Percentiles rank a stretch among this genome's conserved stretches.
These are phyloP conservation scores for Habroteleia sp. DNA, from an alignment of 2,888 invertebrate species.

Conservation along the genomic window DNA sequence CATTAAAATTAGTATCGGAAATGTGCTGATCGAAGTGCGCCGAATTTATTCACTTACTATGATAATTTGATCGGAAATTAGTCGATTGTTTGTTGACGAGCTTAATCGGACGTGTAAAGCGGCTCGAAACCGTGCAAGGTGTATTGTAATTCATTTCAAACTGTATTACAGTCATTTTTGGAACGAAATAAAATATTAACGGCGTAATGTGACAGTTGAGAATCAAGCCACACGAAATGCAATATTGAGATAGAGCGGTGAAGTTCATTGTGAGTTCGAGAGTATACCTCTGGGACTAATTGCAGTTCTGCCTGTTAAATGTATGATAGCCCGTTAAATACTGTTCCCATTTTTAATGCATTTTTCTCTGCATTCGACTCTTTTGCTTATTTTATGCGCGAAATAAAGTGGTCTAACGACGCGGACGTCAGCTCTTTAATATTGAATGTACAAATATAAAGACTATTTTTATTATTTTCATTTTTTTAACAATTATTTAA, in stretches of 20 bases:
- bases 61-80: conserved; percentile 24
- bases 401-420: conserved; percentile 20
- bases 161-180: conserved; percentile 41
- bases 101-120: conserved; percentile 20
- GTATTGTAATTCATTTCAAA: conserved; percentile 22
- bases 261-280: conserved; percentile 47
- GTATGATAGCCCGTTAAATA: conserved; percentile 49
- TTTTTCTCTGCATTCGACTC: conserved; percentile 22
- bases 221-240: conserved; percentile 41
- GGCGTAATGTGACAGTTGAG: conserved; percentile 41
- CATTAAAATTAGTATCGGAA: too few species aligned
- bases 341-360: conserved; percentile 53
- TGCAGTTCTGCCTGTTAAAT: conserved; percentile 54
- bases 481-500: too few species aligned
- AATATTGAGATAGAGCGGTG: conserved; percentile 51
- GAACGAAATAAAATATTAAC: conserved; percentile 45
- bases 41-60: too few species aligned
- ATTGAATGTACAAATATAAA: conserved; percentile 24
- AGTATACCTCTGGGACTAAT: conserved; percentile 57
- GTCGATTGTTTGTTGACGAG: conserved; percentile 25
- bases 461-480: too few species aligned
- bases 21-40: too few species aligned
- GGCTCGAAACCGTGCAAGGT: conserved; percentile 9
- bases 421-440: conserved; percentile 3
- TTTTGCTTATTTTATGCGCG: conserved; percentile 28